These are phyloP conservation scores for Electrona antarctica DNA, from an alignment of 2,113 vertebrate genomes.

Conservation along the genomic window DNA sequence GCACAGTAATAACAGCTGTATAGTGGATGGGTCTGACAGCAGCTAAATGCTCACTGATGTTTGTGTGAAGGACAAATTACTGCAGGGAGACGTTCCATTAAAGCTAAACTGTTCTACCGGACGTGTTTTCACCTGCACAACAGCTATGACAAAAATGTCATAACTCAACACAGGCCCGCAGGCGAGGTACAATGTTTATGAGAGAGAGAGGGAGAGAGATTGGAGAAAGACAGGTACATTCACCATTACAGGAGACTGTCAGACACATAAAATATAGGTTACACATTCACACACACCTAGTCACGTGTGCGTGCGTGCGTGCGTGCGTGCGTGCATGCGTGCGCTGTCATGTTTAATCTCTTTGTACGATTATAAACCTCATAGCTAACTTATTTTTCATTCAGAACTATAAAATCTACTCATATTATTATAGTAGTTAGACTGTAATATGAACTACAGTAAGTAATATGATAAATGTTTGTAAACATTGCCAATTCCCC, in stretches of 20 bases:
- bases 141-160: conserved; percentile 77
- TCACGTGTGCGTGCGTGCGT: neutral
- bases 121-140: conserved; percentile 77
- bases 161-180: conserved; percentile 50
- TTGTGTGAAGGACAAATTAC: conserved; percentile 72
- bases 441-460: too few species aligned
- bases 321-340: conserved; percentile 29
- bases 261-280: conserved; percentile 21
- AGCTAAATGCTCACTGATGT: conserved; percentile 67
- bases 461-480: too few species aligned
- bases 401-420: too few species aligned
- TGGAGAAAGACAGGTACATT: conserved; percentile 18
- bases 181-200: conserved; percentile 37
- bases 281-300: too few species aligned
- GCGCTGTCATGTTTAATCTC: neutral
- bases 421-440: too few species aligned
- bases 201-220: conserved; percentile 12
- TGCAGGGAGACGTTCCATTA: conserved; percentile 68
- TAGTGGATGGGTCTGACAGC: conserved; percentile 36
- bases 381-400: too few species aligned
- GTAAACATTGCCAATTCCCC: too few species aligned
- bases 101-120: conserved; percentile 58
- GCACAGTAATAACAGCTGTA: conserved; percentile 42
- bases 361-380: too few species aligned
- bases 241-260: conserved; percentile 35